phyloP scores from a whole-genome alignment of 2,888 invertebrate genomes.

The Eupithecia subumbrata region DNA sequence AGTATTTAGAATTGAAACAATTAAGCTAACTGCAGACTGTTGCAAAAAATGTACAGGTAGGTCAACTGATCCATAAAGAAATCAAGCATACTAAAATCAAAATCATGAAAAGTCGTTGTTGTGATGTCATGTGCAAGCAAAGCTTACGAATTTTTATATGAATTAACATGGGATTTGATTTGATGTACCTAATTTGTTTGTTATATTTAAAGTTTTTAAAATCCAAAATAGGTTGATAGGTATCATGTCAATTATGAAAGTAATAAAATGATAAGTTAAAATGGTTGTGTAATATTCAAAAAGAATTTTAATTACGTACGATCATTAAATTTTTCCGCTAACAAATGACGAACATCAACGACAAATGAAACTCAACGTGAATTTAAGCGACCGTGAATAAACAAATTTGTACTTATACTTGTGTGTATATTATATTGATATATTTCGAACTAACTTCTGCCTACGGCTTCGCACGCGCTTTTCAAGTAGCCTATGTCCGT shows the following conservation, averaged over 20 bases:
- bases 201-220: not conserved
- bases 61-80: not conserved
- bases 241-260: not conserved
- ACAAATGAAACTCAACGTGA: not conserved
- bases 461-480: no score
- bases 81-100: not conserved
- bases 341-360: no score
- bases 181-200: not conserved
- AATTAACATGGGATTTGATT: not conserved
- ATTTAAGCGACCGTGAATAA: not conserved
- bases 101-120: not conserved
- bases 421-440: no score
- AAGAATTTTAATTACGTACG: not conserved
- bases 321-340: not conserved
- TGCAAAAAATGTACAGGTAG: no score
- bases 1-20: no score
- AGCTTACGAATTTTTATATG: not conserved
- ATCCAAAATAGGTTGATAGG: no score
- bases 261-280: not conserved
- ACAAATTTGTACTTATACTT: no score
- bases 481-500: no score
- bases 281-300: not conserved
- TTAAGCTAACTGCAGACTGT: no score
- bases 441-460: no score
- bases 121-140: not conserved